Evolutionary conservation across 1,140 invertebrate genomes (phyloP).

Genomic region (Rhopalosiphum maidis): DNA sequence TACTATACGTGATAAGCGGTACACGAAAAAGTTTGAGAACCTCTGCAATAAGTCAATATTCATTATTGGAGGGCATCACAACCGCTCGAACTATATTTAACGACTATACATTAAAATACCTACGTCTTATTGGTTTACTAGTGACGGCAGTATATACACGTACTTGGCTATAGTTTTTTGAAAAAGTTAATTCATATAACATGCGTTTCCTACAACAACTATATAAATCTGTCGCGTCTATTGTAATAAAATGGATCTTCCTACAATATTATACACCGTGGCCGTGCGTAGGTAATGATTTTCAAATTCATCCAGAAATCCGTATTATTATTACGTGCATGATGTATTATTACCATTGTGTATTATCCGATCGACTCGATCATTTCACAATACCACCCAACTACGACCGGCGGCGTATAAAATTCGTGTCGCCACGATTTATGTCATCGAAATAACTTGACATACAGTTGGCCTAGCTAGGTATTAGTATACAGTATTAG

Average conservation of each 20-base stretch:
- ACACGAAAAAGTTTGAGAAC: background rate
- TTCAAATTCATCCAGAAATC: background rate
- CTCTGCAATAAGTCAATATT: background rate
- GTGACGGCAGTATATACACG: background rate
- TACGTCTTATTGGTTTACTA: background rate
- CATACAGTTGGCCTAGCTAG: background rate
- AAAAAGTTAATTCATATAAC: background rate
- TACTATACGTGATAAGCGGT: background rate
- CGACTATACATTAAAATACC: background rate
- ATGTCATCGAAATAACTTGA: conserved; percentile 20
- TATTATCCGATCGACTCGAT: background rate
- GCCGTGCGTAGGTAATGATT: background rate
- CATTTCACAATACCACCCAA: conserved; percentile 25
- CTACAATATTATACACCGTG: background rate
- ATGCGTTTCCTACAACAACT: background rate
- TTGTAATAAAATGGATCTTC: background rate
- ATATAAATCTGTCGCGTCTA: background rate
- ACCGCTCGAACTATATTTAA: background rate
- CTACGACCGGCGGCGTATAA: background rate
- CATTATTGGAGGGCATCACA: background rate
- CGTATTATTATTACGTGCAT: background rate
- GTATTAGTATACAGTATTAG: background rate
- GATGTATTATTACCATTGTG: background rate
- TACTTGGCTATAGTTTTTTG: background rate
- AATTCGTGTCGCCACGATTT: conserved; percentile 11